Percentiles rank a stretch among this genome's conserved stretches.
phyloP scores from a whole-genome alignment of 1,140 invertebrate species.

The Heliconius hermathena region DNA sequence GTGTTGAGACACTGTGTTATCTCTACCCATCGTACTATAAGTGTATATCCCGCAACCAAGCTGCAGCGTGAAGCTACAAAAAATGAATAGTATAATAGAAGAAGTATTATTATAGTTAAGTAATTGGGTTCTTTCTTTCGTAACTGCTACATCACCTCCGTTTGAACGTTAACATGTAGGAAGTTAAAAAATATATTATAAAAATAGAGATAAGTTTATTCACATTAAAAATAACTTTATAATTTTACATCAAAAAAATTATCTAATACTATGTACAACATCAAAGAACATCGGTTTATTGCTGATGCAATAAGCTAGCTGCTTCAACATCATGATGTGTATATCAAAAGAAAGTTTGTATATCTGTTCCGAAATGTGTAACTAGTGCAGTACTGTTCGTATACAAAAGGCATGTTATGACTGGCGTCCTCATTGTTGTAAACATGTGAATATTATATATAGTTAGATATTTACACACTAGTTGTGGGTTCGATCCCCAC shows the following conservation, averaged over 20 bases:
- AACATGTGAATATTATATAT: not conserved
- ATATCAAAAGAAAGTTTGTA: constrained; percentile 34
- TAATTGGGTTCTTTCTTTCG: too few relatives aligned
- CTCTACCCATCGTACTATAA: too few relatives aligned
- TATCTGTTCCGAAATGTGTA: constrained; percentile 30
- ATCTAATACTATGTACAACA: constrained; percentile 5
- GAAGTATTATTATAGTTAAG: too few relatives aligned
- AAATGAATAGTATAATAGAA: too few relatives aligned
- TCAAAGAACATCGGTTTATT: constrained; percentile 24
- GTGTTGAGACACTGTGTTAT: too few relatives aligned
- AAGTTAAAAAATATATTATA: not conserved
- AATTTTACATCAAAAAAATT: not conserved
- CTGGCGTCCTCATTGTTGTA: constrained; percentile 22
- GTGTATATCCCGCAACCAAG: too few relatives aligned
- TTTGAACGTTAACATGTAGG: too few relatives aligned
- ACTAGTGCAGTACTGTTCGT: constrained; percentile 24
- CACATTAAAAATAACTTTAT: not conserved
- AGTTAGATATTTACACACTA: not conserved
- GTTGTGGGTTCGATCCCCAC: too few relatives aligned
- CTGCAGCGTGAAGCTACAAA: too few relatives aligned
- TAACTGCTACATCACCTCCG: too few relatives aligned
- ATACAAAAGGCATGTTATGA: constrained; percentile 25
- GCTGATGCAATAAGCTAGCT: constrained; percentile 19
- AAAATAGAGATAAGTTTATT: not conserved
- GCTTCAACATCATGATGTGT: not conserved